A percentile compares a stretch with the other conserved stretches of the same genome.
These are phyloP conservation scores for Acanthis flammea DNA, from an alignment of 2,797 vertebrate genomes.

Conservation along the genomic window DNA sequence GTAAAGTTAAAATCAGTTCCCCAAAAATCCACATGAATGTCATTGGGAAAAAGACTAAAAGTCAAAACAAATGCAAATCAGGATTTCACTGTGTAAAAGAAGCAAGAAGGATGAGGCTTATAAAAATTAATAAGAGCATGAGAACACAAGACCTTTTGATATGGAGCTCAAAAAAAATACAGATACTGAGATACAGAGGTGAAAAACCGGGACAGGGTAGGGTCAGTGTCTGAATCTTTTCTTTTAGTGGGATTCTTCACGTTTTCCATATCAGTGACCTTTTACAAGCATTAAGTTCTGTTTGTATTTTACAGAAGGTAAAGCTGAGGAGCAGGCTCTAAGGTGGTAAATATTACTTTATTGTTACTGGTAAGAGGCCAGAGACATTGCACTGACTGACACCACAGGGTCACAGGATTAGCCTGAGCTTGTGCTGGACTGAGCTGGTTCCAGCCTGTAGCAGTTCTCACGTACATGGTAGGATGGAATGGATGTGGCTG, in stretches of 20 bases:
- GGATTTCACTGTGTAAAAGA: background rate
- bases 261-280: background rate
- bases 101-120: background rate
- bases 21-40: accelerated
- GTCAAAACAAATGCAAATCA: background rate
- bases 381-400: background rate
- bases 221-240: background rate
- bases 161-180: background rate
- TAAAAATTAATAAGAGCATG: background rate
- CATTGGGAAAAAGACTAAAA: background rate
- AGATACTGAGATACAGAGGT: background rate
- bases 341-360: background rate
- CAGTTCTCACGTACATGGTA: background rate
- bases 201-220: background rate
- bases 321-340: background rate
- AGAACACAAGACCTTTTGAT: background rate
- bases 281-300: background rate
- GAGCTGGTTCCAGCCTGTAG: background rate
- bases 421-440: background rate
- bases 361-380: background rate
- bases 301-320: background rate
- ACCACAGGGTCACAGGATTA: background rate
- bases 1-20: background rate
- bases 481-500: accelerated
- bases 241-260: background rate